Evolutionary conservation across 1,140 invertebrate genomes (phyloP).

Genomic region (Drosophila serrata): DNA sequence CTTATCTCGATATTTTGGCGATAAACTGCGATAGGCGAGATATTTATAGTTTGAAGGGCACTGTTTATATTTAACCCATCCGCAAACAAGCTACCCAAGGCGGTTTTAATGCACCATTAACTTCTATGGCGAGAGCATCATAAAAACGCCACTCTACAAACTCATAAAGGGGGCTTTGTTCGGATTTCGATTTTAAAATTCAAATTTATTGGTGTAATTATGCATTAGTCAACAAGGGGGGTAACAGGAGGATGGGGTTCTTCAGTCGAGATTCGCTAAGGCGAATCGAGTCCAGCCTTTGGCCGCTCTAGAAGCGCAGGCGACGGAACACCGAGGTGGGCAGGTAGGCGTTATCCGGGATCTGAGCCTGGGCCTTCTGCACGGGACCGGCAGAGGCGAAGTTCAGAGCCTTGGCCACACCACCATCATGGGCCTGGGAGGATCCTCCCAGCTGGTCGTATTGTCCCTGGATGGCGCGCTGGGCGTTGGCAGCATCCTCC

Average conservation of each 20-base stretch:
- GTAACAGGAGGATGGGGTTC: conserved; percentile 46
- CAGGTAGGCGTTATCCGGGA: conserved; percentile 71
- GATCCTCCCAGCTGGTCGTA: conserved; percentile 65
- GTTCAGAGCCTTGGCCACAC: conserved; percentile 62
- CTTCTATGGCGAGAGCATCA: conserved; percentile 10
- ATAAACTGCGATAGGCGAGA: conserved; percentile 15
- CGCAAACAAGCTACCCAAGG: conserved; percentile 13
- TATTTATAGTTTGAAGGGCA: conserved; percentile 46
- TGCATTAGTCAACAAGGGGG: conserved; percentile 71
- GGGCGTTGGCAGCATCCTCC: conserved; percentile 51
- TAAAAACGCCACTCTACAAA: conserved; percentile 48
- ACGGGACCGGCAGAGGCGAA: conserved; percentile 70
- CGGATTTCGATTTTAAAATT: conserved; percentile 55
- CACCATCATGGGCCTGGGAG: conserved; percentile 53
- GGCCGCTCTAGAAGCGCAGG: conserved; percentile 54
- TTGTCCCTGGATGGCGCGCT: conserved; percentile 59
- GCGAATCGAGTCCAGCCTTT: conserved; percentile 1
- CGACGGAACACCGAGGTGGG: conserved; percentile 78
- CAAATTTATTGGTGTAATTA: conserved; percentile 63
- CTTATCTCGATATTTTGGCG: conserved; percentile 24
- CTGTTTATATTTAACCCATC: conserved; percentile 35
- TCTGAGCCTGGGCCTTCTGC: conserved; percentile 48
- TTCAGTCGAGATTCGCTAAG: conserved; percentile 38
- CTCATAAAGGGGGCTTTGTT: conserved; percentile 31
- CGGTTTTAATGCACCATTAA: conserved; percentile 34